phyloP scores from a whole-genome alignment of 2,888 invertebrate genomes.

The Drosophila meridiana region DNA sequence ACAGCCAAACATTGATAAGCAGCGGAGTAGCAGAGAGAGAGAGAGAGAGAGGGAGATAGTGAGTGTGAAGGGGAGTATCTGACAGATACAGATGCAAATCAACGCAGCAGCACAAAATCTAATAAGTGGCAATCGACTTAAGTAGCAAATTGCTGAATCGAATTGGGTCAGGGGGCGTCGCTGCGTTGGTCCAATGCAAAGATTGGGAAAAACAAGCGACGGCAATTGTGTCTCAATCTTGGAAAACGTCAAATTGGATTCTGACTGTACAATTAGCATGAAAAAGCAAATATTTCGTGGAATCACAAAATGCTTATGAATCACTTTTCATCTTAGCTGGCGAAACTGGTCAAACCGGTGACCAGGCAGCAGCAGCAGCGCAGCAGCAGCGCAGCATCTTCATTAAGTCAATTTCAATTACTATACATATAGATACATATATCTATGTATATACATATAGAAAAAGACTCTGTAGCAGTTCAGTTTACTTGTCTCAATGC shows the following conservation, averaged over 20 bases:
- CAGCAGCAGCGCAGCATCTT: conserved; percentile 4
- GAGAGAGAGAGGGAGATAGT: conserved; percentile 13
- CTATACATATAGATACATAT: conserved; percentile 13
- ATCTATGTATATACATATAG: neutral
- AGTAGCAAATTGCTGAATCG: conserved; percentile 70
- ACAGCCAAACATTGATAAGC: conserved; percentile 15
- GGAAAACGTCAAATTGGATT: conserved; percentile 10
- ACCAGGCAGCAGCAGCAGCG: conserved; percentile 9
- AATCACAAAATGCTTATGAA: conserved; percentile 42
- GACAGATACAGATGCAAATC: conserved; percentile 56
- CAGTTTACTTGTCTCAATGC: conserved; percentile 3
- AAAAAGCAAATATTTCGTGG: conserved; percentile 42
- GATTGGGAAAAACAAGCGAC: conserved; percentile 31
- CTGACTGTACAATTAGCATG: conserved; percentile 59
- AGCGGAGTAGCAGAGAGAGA: neutral
- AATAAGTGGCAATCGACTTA: conserved; percentile 62
- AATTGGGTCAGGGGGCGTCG: conserved; percentile 67
- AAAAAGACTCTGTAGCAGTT: neutral
- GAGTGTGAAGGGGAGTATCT: conserved; percentile 29
- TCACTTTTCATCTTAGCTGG: conserved; percentile 28
- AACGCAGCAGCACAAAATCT: conserved; percentile 57
- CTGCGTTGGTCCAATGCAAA: conserved; percentile 31
- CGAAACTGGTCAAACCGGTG: conserved; percentile 60
- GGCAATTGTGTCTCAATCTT: conserved; percentile 24
- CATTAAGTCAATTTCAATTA: conserved; percentile 30